A percentile compares a stretch with the other conserved stretches of the same genome.
Conservation (phyloP, 2,888 invertebrate genomes). For the Athetis lepigone region DNA sequence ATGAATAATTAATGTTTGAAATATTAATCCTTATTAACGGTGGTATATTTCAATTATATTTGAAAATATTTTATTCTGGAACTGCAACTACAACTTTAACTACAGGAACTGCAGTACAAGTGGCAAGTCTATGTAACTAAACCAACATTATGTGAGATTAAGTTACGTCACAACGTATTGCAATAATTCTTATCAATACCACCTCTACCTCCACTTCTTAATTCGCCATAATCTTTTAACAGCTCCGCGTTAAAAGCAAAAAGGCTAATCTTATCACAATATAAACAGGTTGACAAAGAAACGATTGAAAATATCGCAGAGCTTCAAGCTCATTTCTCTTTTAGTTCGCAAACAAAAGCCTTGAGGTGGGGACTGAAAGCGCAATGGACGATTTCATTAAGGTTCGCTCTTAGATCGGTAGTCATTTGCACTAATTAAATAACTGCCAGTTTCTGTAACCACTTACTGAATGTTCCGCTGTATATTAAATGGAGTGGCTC, state of each 20-base stretch:
- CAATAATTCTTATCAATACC: too few relatives aligned
- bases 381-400: constrained; percentile 58
- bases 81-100: too few relatives aligned
- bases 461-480: constrained; percentile 41
- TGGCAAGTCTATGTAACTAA: too few relatives aligned
- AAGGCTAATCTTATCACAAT: constrained; percentile 52
- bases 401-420: constrained; percentile 58
- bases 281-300: constrained; percentile 48
- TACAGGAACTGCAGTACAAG: too few relatives aligned
- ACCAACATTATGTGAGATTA: neutral
- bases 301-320: constrained; percentile 49
- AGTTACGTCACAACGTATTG: too few relatives aligned
- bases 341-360: constrained; percentile 59
- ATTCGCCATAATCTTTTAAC: constrained; percentile 13
- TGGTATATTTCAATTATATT: constrained; percentile 8
- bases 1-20: constrained; percentile 6
- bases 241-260: constrained; percentile 27
- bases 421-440: constrained; percentile 66
- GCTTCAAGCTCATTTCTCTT: constrained; percentile 49
- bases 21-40: constrained; percentile 1
- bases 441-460: constrained; percentile 61
- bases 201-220: neutral
- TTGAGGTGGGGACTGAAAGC: constrained; percentile 27
- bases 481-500: constrained; percentile 42
- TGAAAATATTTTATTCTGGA: neutral